Base-by-base conservation (phyloP, 2,113 vertebrate genomes). In the Tetraodon nigroviridis region DNA sequence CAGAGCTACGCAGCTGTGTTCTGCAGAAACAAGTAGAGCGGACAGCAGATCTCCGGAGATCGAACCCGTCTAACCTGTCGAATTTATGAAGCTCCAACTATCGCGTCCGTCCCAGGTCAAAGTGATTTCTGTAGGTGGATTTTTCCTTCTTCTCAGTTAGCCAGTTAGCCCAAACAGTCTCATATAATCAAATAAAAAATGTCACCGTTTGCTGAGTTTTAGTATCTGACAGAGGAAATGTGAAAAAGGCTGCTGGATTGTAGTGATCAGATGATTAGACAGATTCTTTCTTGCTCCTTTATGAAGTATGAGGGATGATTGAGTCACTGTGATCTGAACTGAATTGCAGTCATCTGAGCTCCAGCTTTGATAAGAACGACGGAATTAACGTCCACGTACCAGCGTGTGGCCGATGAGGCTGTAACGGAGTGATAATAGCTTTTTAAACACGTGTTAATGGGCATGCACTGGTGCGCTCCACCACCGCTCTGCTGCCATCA, bases 391-490 rank as follows among this genome's bases (percentile, higher is more conserved):
- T 24, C 3, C 6, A 14, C 18, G 11, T 59, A 13, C 17, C 29
- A 20, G n/a, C 24, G 7, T 15, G 55, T 45, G 51, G 13, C 32
- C 1, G 6, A 18, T 11, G 21, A 20, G 27, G 61, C 55, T 24
- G 37, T 58, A 51, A 32, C 61, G 10, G 48, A 69, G 61, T 37
- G 69, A 68, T 79, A 67, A 78, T 51, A 49, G 41, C 14, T 50
- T 61, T 37, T 48, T 67, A 66, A 83, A 69, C 56, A 27, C 48
- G 75, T 77, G 76, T 75, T 80, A 61, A 82, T 68, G 63, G 58
- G 48, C 0, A 11, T 51, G 16, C 63, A 47, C 73, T 24, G 71
- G 66, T 66, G 61, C 45, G 50, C 54, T 12, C 58, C 59, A 48
- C 29, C 12, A 10, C 22, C 56, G 61, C 64, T 61, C 48, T 4